These are phyloP conservation scores for Kryptopterus vitreolus DNA, from an alignment of 2,797 vertebrate genomes.

Conservation along the genomic window DNA sequence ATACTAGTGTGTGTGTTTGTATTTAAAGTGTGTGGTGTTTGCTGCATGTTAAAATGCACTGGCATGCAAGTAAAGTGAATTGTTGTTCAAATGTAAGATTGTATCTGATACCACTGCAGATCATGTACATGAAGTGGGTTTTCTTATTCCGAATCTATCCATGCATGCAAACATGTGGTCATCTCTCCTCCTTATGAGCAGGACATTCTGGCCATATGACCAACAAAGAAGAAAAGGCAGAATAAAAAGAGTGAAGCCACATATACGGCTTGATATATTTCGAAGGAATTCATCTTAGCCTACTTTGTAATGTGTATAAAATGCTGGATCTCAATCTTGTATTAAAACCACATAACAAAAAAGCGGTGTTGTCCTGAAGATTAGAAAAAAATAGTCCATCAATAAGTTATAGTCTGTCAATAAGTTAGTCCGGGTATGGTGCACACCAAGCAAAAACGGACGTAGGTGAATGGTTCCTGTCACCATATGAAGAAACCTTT, in stretches of 20 bases:
- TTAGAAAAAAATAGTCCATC: too few species aligned
- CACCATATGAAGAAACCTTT: neutral
- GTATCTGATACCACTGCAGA: conserved; percentile 36
- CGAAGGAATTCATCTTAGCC: too few species aligned
- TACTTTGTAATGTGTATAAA: too few species aligned
- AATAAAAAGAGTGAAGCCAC: neutral
- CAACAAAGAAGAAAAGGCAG: neutral
- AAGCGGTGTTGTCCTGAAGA: too few species aligned
- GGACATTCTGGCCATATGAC: neutral
- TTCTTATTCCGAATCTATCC: neutral
- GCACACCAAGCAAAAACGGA: neutral
- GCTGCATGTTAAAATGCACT: conserved; percentile 66
- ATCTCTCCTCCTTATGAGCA: neutral
- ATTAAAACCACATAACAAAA: too few species aligned
- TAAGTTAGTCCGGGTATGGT: neutral
- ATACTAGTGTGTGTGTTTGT: conserved; percentile 59
- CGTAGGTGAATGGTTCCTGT: neutral
- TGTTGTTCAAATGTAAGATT: conserved; percentile 57
- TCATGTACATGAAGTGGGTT: neutral
- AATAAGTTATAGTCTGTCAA: too few species aligned
- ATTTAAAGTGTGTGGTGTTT: conserved; percentile 41
- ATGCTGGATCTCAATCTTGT: too few species aligned
- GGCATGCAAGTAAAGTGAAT: conserved; percentile 52
- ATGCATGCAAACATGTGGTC: neutral
- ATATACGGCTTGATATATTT: too few species aligned